phyloP scores from a whole-genome alignment of 2,113 vertebrate genomes.

The Hypomesus transpacificus region DNA sequence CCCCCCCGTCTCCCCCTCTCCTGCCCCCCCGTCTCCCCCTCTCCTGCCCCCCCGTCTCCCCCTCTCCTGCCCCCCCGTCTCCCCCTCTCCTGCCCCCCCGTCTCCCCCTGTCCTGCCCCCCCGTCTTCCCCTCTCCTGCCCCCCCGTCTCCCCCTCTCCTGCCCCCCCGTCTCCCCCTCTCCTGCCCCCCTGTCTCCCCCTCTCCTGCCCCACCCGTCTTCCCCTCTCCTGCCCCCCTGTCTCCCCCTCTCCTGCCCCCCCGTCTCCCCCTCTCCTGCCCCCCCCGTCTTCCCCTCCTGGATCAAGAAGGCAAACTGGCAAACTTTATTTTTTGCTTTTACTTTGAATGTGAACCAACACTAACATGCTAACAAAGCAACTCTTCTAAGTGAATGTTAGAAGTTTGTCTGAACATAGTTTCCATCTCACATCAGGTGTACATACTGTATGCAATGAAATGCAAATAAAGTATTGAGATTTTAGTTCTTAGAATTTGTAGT shows the following conservation, averaged over 20 bases:
- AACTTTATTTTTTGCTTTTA: background rate
- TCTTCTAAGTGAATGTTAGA: slow-evolving; percentile 22
- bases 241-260: background rate
- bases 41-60: too few species aligned
- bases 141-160: background rate
- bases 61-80: too few species aligned
- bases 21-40: too few species aligned
- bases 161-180: background rate
- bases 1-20: too few species aligned
- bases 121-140: too few species aligned
- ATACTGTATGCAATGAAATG: slow-evolving; percentile 40
- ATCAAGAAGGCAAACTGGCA: slow-evolving; percentile 26
- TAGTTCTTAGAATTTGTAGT: slow-evolving; percentile 23
- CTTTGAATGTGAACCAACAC: slow-evolving; percentile 10
- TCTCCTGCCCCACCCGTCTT: too few species aligned
- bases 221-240: background rate
- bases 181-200: background rate
- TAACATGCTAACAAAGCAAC: slow-evolving; percentile 33
- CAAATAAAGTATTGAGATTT: slow-evolving; percentile 26
- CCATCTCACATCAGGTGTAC: slow-evolving; percentile 26
- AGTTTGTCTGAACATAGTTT: slow-evolving; percentile 1
- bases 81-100: too few species aligned
- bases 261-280: background rate
- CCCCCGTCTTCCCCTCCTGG: too few species aligned
- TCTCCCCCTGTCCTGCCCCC: too few species aligned